These are phyloP conservation scores for Miniopterus natalensis DNA, from an alignment of 2,113 vertebrate species.

Conservation along the genomic window DNA sequence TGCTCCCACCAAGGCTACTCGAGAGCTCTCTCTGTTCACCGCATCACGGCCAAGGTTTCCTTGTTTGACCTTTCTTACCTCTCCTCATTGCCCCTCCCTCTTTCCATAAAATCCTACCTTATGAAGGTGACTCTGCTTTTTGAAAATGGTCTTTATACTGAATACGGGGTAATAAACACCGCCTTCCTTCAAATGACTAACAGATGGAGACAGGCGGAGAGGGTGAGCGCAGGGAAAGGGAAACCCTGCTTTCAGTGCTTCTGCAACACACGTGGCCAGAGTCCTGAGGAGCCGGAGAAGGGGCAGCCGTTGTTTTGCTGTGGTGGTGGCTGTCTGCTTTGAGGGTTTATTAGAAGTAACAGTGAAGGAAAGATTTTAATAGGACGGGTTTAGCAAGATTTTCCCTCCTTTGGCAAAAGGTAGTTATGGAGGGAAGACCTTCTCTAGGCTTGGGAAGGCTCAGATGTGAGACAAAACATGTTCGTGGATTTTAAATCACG, in stretches of 20 bases:
- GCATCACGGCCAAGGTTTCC: fast-evolving
- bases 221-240: fast-evolving
- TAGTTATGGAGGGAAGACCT: neutral
- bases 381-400: neutral
- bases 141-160: neutral
- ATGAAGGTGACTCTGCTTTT: neutral
- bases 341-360: neutral
- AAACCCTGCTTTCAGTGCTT: neutral
- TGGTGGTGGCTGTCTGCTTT: neutral
- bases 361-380: neutral
- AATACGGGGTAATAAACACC: neutral
- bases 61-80: neutral
- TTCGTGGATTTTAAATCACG: neutral
- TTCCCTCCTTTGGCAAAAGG: neutral
- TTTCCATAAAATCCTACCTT: neutral
- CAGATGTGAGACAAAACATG: neutral
- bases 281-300: neutral
- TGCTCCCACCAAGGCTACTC: neutral
- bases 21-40: neutral
- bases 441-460: neutral
- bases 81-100: neutral
- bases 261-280: too few species aligned
- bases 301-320: too few species aligned
- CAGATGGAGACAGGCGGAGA: fast-evolving
- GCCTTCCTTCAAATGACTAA: neutral